Conservation (phyloP, 2,797 vertebrate genomes). For the Spinibarbus caldwelli region DNA sequence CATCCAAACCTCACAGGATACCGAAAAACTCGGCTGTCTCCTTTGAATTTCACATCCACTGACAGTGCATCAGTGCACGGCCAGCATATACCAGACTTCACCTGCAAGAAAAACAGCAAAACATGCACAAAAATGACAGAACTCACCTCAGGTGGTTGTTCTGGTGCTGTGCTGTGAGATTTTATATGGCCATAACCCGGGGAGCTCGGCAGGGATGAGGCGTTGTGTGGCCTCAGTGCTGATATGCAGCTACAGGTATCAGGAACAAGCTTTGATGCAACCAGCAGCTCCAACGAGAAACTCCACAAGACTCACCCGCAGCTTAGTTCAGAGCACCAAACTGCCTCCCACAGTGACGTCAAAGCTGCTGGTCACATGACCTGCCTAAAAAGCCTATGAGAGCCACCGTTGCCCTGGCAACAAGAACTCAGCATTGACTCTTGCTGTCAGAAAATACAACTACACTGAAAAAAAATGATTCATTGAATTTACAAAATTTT, state of each 20-base stretch:
- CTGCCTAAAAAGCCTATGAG: constrained; percentile 66
- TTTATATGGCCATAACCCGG: constrained; percentile 70
- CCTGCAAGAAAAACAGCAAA: neutral
- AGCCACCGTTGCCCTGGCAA: constrained; percentile 72
- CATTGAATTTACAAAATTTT: too few relatives aligned
- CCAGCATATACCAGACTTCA: neutral
- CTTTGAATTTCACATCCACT: constrained; percentile 1
- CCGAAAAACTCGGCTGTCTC: neutral
- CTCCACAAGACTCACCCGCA: constrained; percentile 63
- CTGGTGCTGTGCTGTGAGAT: constrained; percentile 25
- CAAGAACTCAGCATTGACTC: constrained; percentile 61
- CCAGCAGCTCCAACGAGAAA: constrained; percentile 65
- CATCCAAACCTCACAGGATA: neutral
- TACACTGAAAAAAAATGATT: too few relatives aligned
- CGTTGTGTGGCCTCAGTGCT: neutral
- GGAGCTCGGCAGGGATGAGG: constrained; percentile 18
- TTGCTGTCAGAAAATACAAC: constrained; percentile 25
- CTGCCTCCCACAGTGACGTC: constrained; percentile 70
- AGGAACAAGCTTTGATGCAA: constrained; percentile 50
- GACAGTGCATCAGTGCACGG: neutral
- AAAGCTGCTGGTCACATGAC: constrained; percentile 68
- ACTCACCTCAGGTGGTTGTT: constrained; percentile 50
- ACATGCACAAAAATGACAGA: neutral
- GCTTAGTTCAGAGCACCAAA: constrained; percentile 64
- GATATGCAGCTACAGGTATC: constrained; percentile 57